A percentile compares a stretch with the other conserved stretches of the same genome.
phyloP scores from a whole-genome alignment of 37 sponge, comb jelly and placozoan genomes.

The Tethya wilhelma region DNA sequence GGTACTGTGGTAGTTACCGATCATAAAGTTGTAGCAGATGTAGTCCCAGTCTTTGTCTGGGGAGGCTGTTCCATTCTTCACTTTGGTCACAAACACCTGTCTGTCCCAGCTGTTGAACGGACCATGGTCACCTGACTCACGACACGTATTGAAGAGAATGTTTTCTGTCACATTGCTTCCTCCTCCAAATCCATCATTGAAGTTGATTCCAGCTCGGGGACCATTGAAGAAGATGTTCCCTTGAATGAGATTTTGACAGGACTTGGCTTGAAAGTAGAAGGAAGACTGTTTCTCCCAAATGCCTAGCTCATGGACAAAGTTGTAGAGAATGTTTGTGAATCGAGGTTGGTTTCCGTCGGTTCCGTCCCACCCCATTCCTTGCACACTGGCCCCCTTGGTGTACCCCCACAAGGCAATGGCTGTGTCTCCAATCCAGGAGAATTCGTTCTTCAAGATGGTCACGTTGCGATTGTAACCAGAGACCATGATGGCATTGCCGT shows the following conservation, averaged over 20 bases:
- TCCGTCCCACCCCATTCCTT: constrained; percentile 62
- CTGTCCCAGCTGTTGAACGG: constrained; percentile 84
- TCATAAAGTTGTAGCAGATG: constrained; percentile 63
- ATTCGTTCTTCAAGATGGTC: constrained; percentile 55
- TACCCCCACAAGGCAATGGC: constrained; percentile 68
- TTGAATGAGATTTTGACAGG: constrained; percentile 53
- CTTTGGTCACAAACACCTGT: constrained; percentile 55
- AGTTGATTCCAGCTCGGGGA: constrained; percentile 83
- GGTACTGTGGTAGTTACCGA: constrained; percentile 60
- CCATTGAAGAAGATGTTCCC: constrained; percentile 87
- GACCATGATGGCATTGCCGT: constrained; percentile 68
- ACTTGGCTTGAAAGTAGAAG: constrained; percentile 61
- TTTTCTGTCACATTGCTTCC: constrained; percentile 49
- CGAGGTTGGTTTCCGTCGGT: constrained; percentile 71
- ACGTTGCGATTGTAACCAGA: constrained; percentile 53
- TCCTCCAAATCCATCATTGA: constrained; percentile 88
- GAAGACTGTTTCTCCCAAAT: constrained; percentile 70
- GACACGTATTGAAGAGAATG: constrained; percentile 70
- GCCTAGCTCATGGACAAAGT: constrained; percentile 76
- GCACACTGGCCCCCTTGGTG: constrained; percentile 40
- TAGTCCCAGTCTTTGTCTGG: constrained; percentile 29
- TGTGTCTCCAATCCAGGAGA: constrained; percentile 67
- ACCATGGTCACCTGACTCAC: constrained; percentile 80
- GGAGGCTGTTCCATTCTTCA: constrained; percentile 38
- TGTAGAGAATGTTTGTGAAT: constrained; percentile 42